These are phyloP conservation scores for Miichthys miiuy DNA, from an alignment of 2,797 vertebrate genomes.

Conservation along the genomic window DNA sequence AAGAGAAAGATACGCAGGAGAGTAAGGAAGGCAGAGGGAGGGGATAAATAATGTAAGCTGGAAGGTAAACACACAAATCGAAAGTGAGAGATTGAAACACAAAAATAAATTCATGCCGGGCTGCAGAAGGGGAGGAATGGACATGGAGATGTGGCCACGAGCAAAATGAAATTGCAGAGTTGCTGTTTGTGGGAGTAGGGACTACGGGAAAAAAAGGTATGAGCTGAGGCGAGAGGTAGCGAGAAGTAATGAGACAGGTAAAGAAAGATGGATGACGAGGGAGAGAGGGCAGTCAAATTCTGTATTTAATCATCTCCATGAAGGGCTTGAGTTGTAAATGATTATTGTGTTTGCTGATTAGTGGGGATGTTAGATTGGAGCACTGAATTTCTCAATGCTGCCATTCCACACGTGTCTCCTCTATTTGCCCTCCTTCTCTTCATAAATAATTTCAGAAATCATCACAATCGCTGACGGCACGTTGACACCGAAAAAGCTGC, in stretches of 20 bases:
- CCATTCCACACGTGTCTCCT: slow-evolving; percentile 5
- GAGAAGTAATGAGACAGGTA: slow-evolving; percentile 43
- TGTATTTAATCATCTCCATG: slow-evolving; percentile 1
- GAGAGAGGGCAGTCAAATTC: background rate
- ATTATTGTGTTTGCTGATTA: slow-evolving; percentile 12
- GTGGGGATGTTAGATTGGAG: background rate
- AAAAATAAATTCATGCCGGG: slow-evolving; percentile 39
- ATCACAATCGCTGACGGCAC: background rate
- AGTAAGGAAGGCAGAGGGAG: background rate
- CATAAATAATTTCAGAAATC: background rate
- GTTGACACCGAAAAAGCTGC: slow-evolving; percentile 1
- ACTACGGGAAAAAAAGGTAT: slow-evolving; percentile 12
- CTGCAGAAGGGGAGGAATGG: slow-evolving; percentile 14
- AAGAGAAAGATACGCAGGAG: background rate
- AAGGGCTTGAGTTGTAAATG: background rate
- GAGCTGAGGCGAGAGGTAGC: slow-evolving; percentile 7
- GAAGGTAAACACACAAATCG: slow-evolving; percentile 10
- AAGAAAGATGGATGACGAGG: slow-evolving; percentile 12
- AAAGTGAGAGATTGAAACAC: slow-evolving; percentile 47
- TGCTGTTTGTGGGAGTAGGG: slow-evolving; percentile 35
- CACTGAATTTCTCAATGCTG: background rate
- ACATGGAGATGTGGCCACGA: slow-evolving; percentile 16
- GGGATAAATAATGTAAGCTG: slow-evolving; percentile 10
- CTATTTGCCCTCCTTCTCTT: background rate
- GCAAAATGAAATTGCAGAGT: slow-evolving; percentile 60